phyloP scores from a whole-genome alignment of 2,797 vertebrate species.

The Chaetophractus vellerosus region DNA sequence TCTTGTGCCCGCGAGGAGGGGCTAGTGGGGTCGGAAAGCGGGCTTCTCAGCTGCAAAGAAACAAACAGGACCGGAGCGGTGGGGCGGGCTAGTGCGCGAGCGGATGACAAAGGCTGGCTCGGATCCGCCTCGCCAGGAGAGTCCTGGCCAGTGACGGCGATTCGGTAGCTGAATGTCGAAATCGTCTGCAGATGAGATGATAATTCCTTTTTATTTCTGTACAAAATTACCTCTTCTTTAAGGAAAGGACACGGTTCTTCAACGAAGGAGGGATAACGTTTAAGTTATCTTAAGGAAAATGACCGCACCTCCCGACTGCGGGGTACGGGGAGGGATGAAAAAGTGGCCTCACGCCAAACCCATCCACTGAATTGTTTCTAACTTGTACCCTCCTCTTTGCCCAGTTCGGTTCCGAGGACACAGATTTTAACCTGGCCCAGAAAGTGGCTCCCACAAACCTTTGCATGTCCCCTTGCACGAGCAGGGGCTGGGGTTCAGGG shows the following conservation, averaged over 20 bases:
- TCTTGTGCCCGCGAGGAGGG: fast-evolving
- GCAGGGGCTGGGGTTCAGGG: fast-evolving
- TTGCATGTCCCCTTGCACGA: background rate
- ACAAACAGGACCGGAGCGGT: background rate
- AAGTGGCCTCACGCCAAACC: background rate
- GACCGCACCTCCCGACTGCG: background rate
- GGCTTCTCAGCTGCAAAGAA: background rate
- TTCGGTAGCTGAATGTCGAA: background rate
- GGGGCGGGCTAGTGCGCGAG: fast-evolving
- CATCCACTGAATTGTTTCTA: no score
- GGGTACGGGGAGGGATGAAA: background rate
- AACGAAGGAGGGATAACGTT: background rate
- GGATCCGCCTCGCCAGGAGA: background rate
- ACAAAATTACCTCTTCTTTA: background rate
- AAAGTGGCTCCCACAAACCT: background rate
- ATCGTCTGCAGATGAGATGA: background rate
- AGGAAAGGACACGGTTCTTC: background rate
- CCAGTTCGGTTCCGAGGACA: background rate
- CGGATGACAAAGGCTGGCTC: background rate
- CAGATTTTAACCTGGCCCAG: background rate
- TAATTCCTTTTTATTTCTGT: background rate
- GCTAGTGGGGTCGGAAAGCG: no score
- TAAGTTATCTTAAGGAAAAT: background rate
- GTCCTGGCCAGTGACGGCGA: fast-evolving
- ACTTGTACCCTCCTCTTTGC: background rate